Evolutionary conservation across 2,113 vertebrate genomes (phyloP), one percentile per base, ranked within the genome.

Genomic region (Penelope pileata): DNA sequence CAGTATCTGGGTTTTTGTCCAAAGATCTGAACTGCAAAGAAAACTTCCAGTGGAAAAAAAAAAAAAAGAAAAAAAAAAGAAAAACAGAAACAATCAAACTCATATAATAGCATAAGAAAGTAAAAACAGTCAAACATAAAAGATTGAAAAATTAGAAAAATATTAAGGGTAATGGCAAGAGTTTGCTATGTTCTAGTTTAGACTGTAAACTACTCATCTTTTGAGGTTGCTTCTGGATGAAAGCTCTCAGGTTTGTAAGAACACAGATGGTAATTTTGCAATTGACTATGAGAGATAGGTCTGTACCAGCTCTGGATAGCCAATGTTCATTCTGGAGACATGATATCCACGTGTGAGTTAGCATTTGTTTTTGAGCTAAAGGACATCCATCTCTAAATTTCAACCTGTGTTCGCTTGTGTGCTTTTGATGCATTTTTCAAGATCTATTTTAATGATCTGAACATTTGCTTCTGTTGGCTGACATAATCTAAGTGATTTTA

Each of bases 151-250:
- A 54, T n/a, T n/a, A n/a, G n/a, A 53, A 53, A 16, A 3, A 6
- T 7, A 14, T 34, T n/a, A 59, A 45, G 1, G 43, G 3, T 22
- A 53, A 36, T 2, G 7, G 15, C 4, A 47, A 14, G 1, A 47
- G 2, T 62, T 84, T 62, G 11, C 12, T 26, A 36, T 38, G 10
- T 2, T 19, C 27, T 56, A 8, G 4, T 27, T 66, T 59, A 27
- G 30, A 26, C 18, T 80, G 17, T 36, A 27, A 66, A 29, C 5
- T 73, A 26, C n/a, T 26, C 1, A 7, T 32, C 40, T 73, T 36
- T 77, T 18, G 77, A 21, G 6, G 38, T 74, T 77, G 16, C 2
- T 47, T 78, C 26, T 78, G 13, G 59, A 40, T 72, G 60, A 88
- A 66, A 21, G 2, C 29, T 92, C 38, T 59, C 34, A 67, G 14